Base-by-base conservation (phyloP, 2,113 vertebrate genomes). In the Burhinus bistriatus region DNA sequence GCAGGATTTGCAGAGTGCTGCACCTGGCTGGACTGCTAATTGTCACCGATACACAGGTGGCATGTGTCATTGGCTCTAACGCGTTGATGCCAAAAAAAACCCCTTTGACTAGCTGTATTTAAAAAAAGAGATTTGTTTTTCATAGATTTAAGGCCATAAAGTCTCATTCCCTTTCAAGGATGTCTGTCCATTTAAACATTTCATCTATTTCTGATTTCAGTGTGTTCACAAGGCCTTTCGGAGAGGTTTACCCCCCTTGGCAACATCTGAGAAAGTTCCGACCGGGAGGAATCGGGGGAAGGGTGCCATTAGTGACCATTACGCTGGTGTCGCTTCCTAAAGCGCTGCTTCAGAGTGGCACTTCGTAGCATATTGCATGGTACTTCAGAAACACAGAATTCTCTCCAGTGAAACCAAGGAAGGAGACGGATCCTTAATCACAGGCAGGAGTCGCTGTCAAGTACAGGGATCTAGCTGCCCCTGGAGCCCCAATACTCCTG, bases 61-160 rank as follows among this genome's bases (percentile, higher is more conserved):
- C 45, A 22, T 1, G 6, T 34, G 72, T 14, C 45, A 44, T 2
- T 40, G 70, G 51, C 52, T 49, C 70, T 5, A 22, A 8, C 0
- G 22, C 22, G 15, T 15, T 22, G 58, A 45, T 71, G 62, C 44
- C 19, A 64, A 58, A 45, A 69, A 15, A 32, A 5, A 0, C 17
- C 32, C 38, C 30, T 69, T 81, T 29, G 65, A 13, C 30, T 71
- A 19, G 22, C 82, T 92, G 25, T 9, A 30, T 55, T 76, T 71
- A 61, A 45, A 61, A 61, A 44, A 72, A 20, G n/a, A 44, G 9
- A 29, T 59, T 62, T 54, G 29, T 11, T 78, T 87, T 70, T 62
- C 30, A 11, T 6, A 75, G 73, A 49, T 42, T n/a, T 42, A n/a
- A 75, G 38, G 38, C 57, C 42, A 42, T 57, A 17, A 77, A 61